Percentiles rank a stretch among this genome's conserved stretches.
phyloP scores from a whole-genome alignment of 2,113 vertebrate genomes.

The Gila orcuttii region DNA sequence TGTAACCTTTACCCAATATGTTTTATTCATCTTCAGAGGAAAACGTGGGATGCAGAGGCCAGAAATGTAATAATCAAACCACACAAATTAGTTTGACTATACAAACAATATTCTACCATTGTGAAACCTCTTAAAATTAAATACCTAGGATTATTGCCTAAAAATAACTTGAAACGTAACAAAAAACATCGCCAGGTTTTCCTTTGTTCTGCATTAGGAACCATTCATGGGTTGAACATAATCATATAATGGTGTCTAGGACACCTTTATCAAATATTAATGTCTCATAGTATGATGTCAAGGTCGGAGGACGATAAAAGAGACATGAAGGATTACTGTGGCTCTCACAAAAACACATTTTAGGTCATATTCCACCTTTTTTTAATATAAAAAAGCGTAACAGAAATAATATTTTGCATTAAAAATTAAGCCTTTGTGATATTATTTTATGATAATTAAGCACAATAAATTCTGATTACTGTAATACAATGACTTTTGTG shows the following conservation, averaged over 20 bases:
- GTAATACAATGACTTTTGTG: too few species aligned
- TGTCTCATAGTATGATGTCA: conserved; percentile 13
- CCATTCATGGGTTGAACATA: background rate
- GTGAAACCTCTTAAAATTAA: background rate
- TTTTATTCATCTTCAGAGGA: conserved; percentile 42
- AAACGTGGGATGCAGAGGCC: background rate
- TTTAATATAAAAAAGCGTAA: background rate
- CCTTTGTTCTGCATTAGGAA: background rate
- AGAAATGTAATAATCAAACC: background rate
- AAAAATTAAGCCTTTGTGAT: background rate
- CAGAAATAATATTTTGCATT: background rate
- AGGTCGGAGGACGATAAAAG: background rate
- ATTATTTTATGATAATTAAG: too few species aligned
- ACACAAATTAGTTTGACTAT: background rate
- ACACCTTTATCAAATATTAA: conserved; percentile 38
- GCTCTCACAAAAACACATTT: background rate
- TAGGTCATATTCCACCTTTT: background rate
- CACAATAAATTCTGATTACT: too few species aligned
- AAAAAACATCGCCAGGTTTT: background rate
- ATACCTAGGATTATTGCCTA: background rate
- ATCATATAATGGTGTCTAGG: conserved; percentile 33
- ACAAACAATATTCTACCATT: background rate
- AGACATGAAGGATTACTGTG: background rate
- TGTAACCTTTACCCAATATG: conserved; percentile 42
- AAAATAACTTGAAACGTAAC: background rate